Evolutionary conservation across 2,888 invertebrate genomes (phyloP).

Genomic region (Amblyjoppa fuscipennis): DNA sequence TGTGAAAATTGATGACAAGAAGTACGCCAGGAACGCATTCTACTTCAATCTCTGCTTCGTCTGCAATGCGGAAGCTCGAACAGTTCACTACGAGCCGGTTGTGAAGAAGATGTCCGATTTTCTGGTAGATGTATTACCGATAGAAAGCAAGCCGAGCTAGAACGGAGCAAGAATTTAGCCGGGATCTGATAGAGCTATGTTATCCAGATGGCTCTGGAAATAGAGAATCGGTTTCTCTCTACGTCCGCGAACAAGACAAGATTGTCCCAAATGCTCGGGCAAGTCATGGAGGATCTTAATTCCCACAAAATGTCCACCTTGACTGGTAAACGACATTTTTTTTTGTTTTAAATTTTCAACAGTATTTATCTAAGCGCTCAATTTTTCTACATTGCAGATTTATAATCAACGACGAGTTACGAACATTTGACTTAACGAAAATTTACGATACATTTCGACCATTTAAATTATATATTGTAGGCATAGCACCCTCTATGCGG

Average conservation of each 20-base stretch:
- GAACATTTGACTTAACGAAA: too few relatives aligned
- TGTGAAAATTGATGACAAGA: slow-evolving; percentile 94
- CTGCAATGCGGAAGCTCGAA: slow-evolving; percentile 95
- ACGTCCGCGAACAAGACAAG: slow-evolving; percentile 90
- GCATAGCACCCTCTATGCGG: too few relatives aligned
- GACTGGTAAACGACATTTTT: slow-evolving; percentile 86
- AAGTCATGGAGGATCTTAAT: slow-evolving; percentile 94
- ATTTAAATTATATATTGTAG: too few relatives aligned
- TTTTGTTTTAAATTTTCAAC: too few relatives aligned
- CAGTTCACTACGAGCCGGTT: slow-evolving; percentile 97
- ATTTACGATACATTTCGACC: too few relatives aligned
- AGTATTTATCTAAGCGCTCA: too few relatives aligned
- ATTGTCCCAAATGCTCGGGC: slow-evolving; percentile 91
- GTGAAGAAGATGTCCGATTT: slow-evolving; percentile 97
- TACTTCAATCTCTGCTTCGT: slow-evolving; percentile 98
- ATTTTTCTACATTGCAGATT: too few relatives aligned
- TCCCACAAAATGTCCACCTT: slow-evolving; percentile 92
- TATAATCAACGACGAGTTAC: too few relatives aligned
- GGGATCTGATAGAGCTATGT: slow-evolving; percentile 44
- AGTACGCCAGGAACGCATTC: slow-evolving; percentile 97
- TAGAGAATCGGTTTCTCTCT: slow-evolving; percentile 94
- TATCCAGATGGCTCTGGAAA: slow-evolving; percentile 91
- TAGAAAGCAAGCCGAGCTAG: slow-evolving; percentile 12
- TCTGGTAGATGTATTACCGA: slow-evolving; percentile 86
- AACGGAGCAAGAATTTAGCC: slow-evolving; percentile 10